Conservation (phyloP, 2,113 vertebrate genomes). For the Columbina picui region DNA sequence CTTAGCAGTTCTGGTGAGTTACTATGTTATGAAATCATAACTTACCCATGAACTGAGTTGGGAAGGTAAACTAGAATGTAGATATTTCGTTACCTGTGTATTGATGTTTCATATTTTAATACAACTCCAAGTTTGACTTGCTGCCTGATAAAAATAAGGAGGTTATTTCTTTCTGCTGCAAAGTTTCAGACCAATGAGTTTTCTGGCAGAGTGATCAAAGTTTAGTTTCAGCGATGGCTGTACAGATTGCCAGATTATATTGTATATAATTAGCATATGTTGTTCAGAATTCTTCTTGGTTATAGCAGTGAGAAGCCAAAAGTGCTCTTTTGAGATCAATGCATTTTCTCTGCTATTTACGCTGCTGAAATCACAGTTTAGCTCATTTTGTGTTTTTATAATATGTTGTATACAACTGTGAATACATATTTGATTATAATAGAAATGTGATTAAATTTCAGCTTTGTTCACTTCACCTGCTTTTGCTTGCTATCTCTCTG, state of each 20-base stretch:
- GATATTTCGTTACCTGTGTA: background rate
- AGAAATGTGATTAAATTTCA: constrained; percentile 66
- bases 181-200: background rate
- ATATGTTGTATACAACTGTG: constrained; percentile 41
- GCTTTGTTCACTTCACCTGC: constrained; percentile 61
- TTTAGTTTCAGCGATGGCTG: background rate
- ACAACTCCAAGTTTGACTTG: background rate
- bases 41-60: background rate
- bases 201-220: constrained; percentile 48
- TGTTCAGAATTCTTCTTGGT: constrained; percentile 22
- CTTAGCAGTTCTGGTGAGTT: background rate
- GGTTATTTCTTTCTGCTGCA: background rate
- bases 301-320: constrained; percentile 38
- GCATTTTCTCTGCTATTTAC: constrained; percentile 58
- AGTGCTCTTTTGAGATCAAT: constrained; percentile 52
- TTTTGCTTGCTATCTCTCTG: constrained; percentile 4
- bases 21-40: background rate
- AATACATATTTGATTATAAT: constrained; percentile 59
- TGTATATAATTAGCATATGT: constrained; percentile 53
- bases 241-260: constrained; percentile 47
- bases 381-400: constrained; percentile 47
- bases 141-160: background rate
- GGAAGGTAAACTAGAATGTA: background rate
- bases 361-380: constrained; percentile 54
- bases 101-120: background rate